Evolutionary conservation across 2,888 invertebrate genomes (phyloP).

Genomic region (Pseudococcus longispinus): DNA sequence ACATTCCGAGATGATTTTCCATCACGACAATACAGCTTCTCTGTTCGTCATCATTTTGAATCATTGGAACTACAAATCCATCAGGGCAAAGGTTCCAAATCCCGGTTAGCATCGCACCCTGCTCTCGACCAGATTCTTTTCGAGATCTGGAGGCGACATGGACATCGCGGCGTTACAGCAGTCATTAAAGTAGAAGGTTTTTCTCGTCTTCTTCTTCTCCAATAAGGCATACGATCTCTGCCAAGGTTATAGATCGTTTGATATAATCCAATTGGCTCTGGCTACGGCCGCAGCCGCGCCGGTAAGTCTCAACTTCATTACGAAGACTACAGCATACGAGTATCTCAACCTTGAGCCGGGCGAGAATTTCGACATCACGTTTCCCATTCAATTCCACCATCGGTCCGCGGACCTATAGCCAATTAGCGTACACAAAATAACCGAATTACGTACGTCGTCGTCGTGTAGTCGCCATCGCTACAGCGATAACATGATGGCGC

Average conservation of each 20-base stretch:
- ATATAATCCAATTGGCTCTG: constrained; percentile 12
- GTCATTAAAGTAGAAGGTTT: neutral
- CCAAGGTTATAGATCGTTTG: constrained; percentile 33
- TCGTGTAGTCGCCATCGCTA: neutral
- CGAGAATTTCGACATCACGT: neutral
- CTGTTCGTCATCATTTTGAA: neutral
- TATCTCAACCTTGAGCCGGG: neutral
- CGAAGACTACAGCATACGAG: neutral
- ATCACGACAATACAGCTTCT: neutral
- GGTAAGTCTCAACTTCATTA: neutral
- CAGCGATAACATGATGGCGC: neutral
- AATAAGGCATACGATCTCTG: constrained; percentile 34
- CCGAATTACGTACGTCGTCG: neutral
- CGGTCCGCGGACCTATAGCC: neutral
- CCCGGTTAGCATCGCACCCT: too few relatives aligned
- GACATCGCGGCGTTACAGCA: neutral
- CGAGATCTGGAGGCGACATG: neutral
- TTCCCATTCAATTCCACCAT: neutral
- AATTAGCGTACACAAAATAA: neutral
- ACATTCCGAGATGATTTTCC: neutral
- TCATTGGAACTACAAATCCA: neutral
- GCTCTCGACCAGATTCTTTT: neutral
- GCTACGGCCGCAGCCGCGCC: neutral
- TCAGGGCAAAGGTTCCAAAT: neutral
- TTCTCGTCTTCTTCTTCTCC: neutral